Evolutionary conservation across 2,888 invertebrate species (phyloP).

Genomic region (Caenorhabditis macrosperma): DNA sequence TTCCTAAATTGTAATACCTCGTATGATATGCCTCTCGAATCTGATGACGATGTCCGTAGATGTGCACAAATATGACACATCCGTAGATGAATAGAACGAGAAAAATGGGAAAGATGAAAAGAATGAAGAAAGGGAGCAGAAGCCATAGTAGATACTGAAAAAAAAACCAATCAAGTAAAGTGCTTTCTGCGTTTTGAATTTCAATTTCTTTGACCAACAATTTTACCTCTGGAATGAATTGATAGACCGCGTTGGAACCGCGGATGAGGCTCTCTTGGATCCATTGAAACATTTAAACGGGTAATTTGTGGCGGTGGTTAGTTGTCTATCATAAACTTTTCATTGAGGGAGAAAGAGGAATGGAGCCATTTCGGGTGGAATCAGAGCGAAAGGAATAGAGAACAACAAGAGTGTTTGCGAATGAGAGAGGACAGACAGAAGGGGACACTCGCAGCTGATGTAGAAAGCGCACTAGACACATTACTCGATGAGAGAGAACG

Average conservation of each 20-base stretch:
- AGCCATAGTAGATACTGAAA: slow-evolving; percentile 81
- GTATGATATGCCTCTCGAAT: slow-evolving; percentile 84
- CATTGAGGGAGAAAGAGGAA: slow-evolving; percentile 6
- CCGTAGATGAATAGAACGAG: slow-evolving; percentile 80
- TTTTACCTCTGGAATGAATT: slow-evolving; percentile 44
- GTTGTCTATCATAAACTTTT: slow-evolving; percentile 16
- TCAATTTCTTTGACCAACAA: no score
- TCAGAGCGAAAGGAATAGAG: slow-evolving; percentile 36
- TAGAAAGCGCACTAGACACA: slow-evolving; percentile 3
- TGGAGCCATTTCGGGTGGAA: slow-evolving; percentile 53
- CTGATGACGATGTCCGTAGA: slow-evolving; percentile 87
- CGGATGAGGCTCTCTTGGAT: slow-evolving; percentile 18
- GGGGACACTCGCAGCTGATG: slow-evolving; percentile 48
- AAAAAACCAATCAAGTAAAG: neutral
- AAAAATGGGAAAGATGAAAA: slow-evolving; percentile 84
- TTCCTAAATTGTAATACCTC: slow-evolving; percentile 1
- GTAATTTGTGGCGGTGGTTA: slow-evolving; percentile 4
- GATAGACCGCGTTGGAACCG: slow-evolving; percentile 3
- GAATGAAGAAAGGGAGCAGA: slow-evolving; percentile 80
- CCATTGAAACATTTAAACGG: slow-evolving; percentile 45
- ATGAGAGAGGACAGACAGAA: slow-evolving; percentile 1
- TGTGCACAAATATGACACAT: slow-evolving; percentile 86
- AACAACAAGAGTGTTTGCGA: slow-evolving; percentile 18
- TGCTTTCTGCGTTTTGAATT: no score
- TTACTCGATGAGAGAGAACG: slow-evolving; percentile 9